Percentiles rank a stretch among this genome's conserved stretches.
Conservation (phyloP, 2,888 invertebrate species). For the Drosophila macrospina region DNA sequence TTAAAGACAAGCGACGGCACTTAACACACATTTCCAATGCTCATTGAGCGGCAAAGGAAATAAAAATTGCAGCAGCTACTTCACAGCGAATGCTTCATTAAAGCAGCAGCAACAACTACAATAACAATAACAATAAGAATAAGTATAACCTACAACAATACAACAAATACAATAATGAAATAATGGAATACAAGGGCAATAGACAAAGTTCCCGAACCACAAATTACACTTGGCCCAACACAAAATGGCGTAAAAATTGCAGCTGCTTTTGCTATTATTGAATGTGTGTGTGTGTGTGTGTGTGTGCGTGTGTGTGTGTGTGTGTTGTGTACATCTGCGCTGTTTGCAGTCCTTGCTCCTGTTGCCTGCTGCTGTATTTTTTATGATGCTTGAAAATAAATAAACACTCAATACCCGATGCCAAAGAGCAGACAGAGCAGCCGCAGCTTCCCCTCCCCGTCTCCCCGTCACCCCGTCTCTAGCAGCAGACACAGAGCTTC, state of each 20-base stretch:
- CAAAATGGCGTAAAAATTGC: constrained; percentile 79
- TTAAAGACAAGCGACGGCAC: constrained; percentile 74
- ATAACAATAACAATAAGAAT: constrained; percentile 21
- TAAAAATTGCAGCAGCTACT: constrained; percentile 78
- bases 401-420: constrained; percentile 82
- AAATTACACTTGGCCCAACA: constrained; percentile 73
- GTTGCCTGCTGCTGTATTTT: constrained; percentile 64
- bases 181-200: constrained; percentile 56
- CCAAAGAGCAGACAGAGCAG: constrained; percentile 71
- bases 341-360: constrained; percentile 18
- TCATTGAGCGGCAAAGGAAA: constrained; percentile 80
- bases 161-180: constrained; percentile 28
- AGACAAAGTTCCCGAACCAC: constrained; percentile 77
- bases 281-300: constrained; percentile 33
- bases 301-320: no score
- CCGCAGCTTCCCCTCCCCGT: constrained; percentile 33
- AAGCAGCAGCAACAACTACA: constrained; percentile 36
- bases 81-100: constrained; percentile 79
- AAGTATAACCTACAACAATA: no score
- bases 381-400: constrained; percentile 82
- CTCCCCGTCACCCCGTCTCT: no score
- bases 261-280: constrained; percentile 73
- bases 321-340: constrained; percentile 7
- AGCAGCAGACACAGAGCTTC: no score
- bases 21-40: constrained; percentile 79